Evolutionary conservation across 1,140 invertebrate genomes (phyloP).

Genomic region (Aleiodes sp.): DNA sequence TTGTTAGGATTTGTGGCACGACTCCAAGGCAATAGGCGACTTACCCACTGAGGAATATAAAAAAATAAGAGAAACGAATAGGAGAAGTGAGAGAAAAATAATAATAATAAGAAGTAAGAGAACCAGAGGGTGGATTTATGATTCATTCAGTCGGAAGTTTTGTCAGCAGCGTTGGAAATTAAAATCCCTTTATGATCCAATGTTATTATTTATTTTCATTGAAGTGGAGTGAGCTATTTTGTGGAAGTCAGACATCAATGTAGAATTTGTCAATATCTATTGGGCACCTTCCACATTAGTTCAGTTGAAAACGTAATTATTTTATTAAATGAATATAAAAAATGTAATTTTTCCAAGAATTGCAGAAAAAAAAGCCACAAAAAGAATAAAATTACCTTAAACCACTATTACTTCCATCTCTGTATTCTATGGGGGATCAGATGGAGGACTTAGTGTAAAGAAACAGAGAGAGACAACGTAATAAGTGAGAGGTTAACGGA

Average conservation of each 20-base stretch:
- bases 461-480: not conserved
- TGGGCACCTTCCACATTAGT: too few species aligned
- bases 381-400: too few species aligned
- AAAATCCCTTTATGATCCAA: slow-evolving; percentile 8
- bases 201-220: slow-evolving; percentile 2
- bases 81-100: not conserved
- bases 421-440: not conserved
- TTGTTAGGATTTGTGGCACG: slow-evolving; percentile 6
- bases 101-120: not conserved
- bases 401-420: not conserved
- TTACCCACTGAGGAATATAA: not conserved
- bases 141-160: slow-evolving; percentile 3
- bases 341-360: too few species aligned
- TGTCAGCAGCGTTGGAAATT: not conserved
- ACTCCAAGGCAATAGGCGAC: slow-evolving; percentile 6
- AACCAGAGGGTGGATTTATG: not conserved
- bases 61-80: not conserved
- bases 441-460: not conserved
- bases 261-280: too few species aligned
- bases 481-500: too few species aligned
- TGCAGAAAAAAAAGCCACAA: too few species aligned
- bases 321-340: too few species aligned
- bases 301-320: too few species aligned
- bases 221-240: not conserved
- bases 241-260: not conserved